Evolutionary conservation across 2,113 vertebrate genomes (phyloP), one percentile per base, ranked within the genome.

Genomic region (Spea multiplicata): DNA sequence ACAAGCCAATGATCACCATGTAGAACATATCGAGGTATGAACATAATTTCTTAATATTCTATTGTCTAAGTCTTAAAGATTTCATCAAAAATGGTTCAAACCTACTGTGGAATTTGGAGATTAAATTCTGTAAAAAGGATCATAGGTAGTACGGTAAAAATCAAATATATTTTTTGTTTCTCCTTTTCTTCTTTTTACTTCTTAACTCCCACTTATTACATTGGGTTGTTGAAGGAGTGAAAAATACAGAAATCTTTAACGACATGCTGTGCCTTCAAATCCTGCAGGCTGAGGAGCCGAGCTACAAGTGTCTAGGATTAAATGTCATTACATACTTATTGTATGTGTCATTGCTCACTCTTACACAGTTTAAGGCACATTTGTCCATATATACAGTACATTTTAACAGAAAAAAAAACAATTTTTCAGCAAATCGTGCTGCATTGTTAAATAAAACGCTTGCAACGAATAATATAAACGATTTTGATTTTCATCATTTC

Each of bases 271-370:
- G 71, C 49, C 45, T 8, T 3, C 46, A 52, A 30, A 4, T 47
- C 64, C 46, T 8, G 57, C 16, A 5, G 17, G 64, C 12, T 47
- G n/a, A 49, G 61, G 53, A 61, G 73, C 64, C 59, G 47, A 16
- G n/a, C 64, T 59, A 74, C 46, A 59, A 80, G 71, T 74, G 65
- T 44, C 57, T 52, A 14, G 64, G 78, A 80, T 80, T 80, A 80
- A 80, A 67, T 48, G 53, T 50, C 68, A 74, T 68, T 74, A 74
- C 52, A 68, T 53, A 73, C 71, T 68, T 80, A 67, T 16, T 59
- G 17, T 68, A 68, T 68, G 78, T 80, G 71, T 57, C 71, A 80
- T 66, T 57, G 10, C 44, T 71, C n/a, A n/a, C 44, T 71, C 6
- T 7, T 68, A 67, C 45, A 68, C 45, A 46, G 65, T 67, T 59